Conservation (phyloP, 2,888 invertebrate species). For the Cremastinae sp. region DNA sequence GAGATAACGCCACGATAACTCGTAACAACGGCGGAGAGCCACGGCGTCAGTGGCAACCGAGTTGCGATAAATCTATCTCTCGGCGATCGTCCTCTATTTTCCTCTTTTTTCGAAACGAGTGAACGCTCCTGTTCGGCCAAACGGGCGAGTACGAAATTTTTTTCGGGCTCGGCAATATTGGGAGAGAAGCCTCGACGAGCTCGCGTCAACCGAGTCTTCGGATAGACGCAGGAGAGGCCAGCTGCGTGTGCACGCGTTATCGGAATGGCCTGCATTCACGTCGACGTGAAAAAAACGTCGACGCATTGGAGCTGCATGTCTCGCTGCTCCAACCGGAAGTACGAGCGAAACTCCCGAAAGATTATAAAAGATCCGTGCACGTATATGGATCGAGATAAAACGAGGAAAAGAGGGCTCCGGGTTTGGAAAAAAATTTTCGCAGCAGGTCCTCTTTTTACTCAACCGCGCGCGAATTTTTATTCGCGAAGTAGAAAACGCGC, state of each 20-base stretch:
- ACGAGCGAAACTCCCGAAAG: slow-evolving; percentile 13
- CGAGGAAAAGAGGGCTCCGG: neutral
- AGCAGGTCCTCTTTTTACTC: neutral
- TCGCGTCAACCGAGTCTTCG: no score
- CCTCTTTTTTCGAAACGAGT: slow-evolving; percentile 36
- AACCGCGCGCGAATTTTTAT: neutral
- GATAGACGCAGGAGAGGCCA: slow-evolving; percentile 3
- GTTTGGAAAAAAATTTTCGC: no score
- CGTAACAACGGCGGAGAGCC: slow-evolving; percentile 39
- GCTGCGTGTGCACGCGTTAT: slow-evolving; percentile 39
- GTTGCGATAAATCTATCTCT: slow-evolving; percentile 57
- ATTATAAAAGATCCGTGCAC: slow-evolving; percentile 22
- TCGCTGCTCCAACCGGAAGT: slow-evolving; percentile 44
- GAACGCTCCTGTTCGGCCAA: slow-evolving; percentile 1
- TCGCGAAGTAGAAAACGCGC: neutral
- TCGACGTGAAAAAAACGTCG: slow-evolving; percentile 43
- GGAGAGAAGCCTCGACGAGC: slow-evolving; percentile 11
- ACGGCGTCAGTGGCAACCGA: slow-evolving; percentile 53
- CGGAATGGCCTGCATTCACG: slow-evolving; percentile 30
- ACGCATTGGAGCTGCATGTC: slow-evolving; percentile 29
- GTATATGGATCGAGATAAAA: neutral
- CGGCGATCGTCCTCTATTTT: slow-evolving; percentile 43
- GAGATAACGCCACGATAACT: slow-evolving; percentile 57
- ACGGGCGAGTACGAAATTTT: neutral
- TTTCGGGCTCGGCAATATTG: slow-evolving; percentile 33